Evolutionary conservation across 2,888 invertebrate genomes (phyloP).

Genomic region (Drosophila mulleri): DNA sequence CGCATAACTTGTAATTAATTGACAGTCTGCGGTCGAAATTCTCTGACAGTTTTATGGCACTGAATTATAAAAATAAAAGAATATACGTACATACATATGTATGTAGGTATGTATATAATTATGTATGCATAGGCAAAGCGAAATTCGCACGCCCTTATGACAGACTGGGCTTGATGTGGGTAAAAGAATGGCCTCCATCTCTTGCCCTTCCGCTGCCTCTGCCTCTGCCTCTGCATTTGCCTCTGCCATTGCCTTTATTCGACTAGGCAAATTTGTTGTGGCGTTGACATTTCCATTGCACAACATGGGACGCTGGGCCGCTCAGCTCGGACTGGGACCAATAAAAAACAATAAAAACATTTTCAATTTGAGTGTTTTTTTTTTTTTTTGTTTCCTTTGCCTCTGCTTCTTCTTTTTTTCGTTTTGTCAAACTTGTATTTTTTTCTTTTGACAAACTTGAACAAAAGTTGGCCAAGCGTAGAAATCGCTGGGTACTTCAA

Average conservation of each 20-base stretch:
- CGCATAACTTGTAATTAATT: constrained; percentile 44
- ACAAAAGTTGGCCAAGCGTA: constrained; percentile 45
- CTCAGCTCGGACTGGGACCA: constrained; percentile 20
- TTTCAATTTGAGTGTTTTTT: constrained; percentile 64
- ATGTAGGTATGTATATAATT: background rate
- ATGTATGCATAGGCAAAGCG: background rate
- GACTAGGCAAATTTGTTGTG: constrained; percentile 28
- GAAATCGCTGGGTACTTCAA: constrained; percentile 21
- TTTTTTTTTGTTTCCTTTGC: too few relatives aligned
- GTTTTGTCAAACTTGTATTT: constrained; percentile 58
- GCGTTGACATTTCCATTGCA: constrained; percentile 44
- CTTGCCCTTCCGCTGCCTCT: background rate
- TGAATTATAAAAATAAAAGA: background rate
- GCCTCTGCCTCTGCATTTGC: background rate
- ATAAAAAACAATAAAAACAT: constrained; percentile 52
- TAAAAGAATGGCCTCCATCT: constrained; percentile 20
- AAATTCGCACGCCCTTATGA: constrained; percentile 19
- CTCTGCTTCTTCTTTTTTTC: constrained; percentile 42
- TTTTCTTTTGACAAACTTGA: constrained; percentile 65
- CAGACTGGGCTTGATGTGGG: constrained; percentile 43
- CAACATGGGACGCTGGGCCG: background rate
- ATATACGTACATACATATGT: background rate
- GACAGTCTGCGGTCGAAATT: constrained; percentile 41
- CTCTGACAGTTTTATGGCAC: constrained; percentile 16
- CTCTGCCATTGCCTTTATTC: background rate